A percentile compares a stretch with the other conserved stretches of the same genome.
Evolutionary conservation across 2,113 vertebrate genomes (phyloP).

Genomic region (Chrysemys picta): DNA sequence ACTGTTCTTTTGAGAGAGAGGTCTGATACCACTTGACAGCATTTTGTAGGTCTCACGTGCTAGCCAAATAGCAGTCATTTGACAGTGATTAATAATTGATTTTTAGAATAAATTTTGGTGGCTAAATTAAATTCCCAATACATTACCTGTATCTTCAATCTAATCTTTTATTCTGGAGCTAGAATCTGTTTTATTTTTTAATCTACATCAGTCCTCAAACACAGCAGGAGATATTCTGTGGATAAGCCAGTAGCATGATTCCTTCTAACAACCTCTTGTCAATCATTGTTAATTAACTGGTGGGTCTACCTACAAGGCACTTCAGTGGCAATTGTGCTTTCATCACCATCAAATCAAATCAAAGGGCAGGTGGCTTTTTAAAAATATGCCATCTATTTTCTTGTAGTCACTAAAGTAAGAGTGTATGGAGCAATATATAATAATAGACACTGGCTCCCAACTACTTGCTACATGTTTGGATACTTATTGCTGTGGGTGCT

Average conservation of each 20-base stretch:
- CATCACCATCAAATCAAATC: background rate
- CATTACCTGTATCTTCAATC: slow-evolving; percentile 30
- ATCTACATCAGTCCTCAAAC: background rate
- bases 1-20: background rate
- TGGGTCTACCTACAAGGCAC: slow-evolving; percentile 9
- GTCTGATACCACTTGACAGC: background rate
- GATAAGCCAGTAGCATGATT: background rate
- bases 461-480: background rate
- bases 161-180: slow-evolving; percentile 24
- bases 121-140: slow-evolving; percentile 46
- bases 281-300: slow-evolving; percentile 16
- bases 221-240: background rate
- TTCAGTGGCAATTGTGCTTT: background rate
- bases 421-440: background rate
- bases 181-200: background rate
- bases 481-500: background rate
- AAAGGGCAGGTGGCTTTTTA: background rate
- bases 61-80: slow-evolving; percentile 29
- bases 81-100: slow-evolving; percentile 25
- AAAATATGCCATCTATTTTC: background rate
- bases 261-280: slow-evolving; percentile 19
- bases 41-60: background rate
- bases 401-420: background rate
- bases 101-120: slow-evolving; percentile 24
- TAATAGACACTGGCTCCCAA: background rate